These are phyloP conservation scores for Epinephelus malabaricus DNA, from an alignment of 2,797 vertebrate genomes.

Conservation along the genomic window DNA sequence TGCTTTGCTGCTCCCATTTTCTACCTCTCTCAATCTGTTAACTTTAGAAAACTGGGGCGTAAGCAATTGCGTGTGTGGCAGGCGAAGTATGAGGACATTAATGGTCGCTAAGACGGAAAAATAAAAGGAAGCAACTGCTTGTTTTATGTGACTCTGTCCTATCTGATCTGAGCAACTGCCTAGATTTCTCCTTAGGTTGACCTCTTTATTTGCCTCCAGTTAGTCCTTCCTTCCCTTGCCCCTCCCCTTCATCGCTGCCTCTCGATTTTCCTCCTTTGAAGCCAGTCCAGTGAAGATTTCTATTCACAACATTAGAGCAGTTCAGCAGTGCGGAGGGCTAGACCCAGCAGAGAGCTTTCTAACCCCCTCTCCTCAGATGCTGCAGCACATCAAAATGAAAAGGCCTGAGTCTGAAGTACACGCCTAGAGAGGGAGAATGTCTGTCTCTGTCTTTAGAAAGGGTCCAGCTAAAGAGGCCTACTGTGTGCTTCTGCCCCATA, in stretches of 20 bases:
- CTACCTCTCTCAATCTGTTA: constrained; percentile 77
- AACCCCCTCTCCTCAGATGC: constrained; percentile 66
- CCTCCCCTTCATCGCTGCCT: constrained; percentile 52
- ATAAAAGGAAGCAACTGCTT: constrained; percentile 27
- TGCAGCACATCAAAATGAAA: constrained; percentile 79
- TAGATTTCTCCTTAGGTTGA: constrained; percentile 42
- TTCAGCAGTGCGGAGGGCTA: constrained; percentile 64
- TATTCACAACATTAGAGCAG: constrained; percentile 70
- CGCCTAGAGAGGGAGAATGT: constrained; percentile 59
- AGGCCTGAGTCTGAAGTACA: constrained; percentile 66
- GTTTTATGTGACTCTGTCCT: constrained; percentile 40
- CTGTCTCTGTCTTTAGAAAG: constrained; percentile 59
- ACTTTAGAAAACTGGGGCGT: constrained; percentile 78
- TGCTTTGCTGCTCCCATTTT: constrained; percentile 79
- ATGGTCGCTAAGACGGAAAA: constrained; percentile 44
- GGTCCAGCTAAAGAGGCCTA: constrained; percentile 60
- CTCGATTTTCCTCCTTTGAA: constrained; percentile 71
- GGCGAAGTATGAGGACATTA: constrained; percentile 43
- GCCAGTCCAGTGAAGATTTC: constrained; percentile 73
- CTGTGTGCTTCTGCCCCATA: constrained; percentile 57
- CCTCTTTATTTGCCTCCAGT: constrained; percentile 55
- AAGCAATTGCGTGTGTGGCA: constrained; percentile 62
- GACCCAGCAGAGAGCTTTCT: constrained; percentile 71
- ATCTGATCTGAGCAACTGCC: constrained; percentile 44
- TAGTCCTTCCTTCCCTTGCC: constrained; percentile 36